Base-by-base conservation (phyloP, 2,888 invertebrate species). In the Erannis defoliaria region DNA sequence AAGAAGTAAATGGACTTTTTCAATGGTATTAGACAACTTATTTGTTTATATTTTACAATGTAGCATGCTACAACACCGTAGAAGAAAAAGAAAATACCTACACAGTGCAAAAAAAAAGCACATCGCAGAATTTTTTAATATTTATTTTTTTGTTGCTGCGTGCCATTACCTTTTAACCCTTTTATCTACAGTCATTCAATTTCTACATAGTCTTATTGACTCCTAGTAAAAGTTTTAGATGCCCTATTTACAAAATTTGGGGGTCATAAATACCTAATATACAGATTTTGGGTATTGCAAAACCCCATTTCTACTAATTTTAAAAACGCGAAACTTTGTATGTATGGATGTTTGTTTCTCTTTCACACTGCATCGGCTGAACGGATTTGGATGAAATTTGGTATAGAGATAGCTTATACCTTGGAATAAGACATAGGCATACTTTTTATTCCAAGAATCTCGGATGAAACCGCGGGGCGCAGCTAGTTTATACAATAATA, bases 121-220 rank as follows among this genome's bases (percentile, higher is more conserved):
- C 1, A 18, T 3, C 10, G 16, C 4, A 2, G 0, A 35, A 38
- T 1, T 14, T 14, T 35, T 6, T 5, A 35, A 6, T 8, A 38
- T 2, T 18, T 18, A 14, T 35, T 0, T 12, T 14, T 29, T 45
- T 56, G 57, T 42, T 35, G 45, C 38, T 55, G 54, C 69, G 66
- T 56, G 46, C 14, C 53, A 38, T 54, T 57, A 69, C 64, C 71
- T 55, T 50, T 33, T 35, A 21, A 37, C 9, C n/a, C 5, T 18
- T 40, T 31, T 56, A 42, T 60, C 62, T 63, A 62, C 38, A 26
- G 31, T 51, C 40, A 40, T 40, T 5, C 18, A 35, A n/a, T 51
- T 51, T 31, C 51, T 51, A 51, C 51, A 40, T 14, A 18, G 40
- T 31, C 51, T 26, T 19, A n/a, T 40, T 6, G 51, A 40, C 40